These are phyloP conservation scores for Lagorchestes hirsutus DNA, from an alignment of 2,797 vertebrate genomes.

Conservation along the genomic window DNA sequence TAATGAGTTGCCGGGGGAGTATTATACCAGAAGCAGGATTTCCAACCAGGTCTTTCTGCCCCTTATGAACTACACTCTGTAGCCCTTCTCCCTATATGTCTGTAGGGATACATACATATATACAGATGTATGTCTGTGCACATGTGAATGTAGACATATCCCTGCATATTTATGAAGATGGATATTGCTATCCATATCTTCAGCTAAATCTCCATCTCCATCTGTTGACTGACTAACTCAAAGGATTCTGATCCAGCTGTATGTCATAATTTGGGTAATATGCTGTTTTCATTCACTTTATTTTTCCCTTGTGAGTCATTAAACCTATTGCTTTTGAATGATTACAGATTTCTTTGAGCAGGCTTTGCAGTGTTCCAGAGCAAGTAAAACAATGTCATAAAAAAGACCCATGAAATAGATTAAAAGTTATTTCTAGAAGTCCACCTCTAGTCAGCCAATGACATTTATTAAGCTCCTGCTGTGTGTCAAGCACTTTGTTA, in stretches of 20 bases:
- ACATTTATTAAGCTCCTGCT: not conserved
- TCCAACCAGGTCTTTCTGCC: not conserved
- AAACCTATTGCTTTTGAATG: not conserved
- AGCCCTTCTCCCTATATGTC: not conserved
- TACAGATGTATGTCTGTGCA: not conserved
- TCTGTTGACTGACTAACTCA: not conserved
- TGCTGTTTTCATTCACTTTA: not conserved
- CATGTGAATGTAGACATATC: not conserved
- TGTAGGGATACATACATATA: not conserved
- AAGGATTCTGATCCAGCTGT: not conserved
- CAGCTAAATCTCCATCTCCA: not conserved
- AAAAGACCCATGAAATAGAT: not conserved
- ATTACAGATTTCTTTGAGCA: not conserved
- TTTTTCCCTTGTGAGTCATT: not conserved
- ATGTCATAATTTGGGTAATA: not conserved
- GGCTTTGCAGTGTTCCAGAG: not conserved
- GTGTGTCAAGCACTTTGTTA: not conserved
- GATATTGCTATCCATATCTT: not conserved
- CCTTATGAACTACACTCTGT: not conserved
- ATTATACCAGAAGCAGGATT: not conserved
- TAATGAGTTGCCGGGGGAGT: not conserved
- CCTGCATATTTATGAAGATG: not conserved
- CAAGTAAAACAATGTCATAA: not conserved
- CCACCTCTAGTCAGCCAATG: not conserved
- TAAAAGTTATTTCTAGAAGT: not conserved